Conservation (phyloP, 2,888 invertebrate genomes). For the Troides aeacus region DNA sequence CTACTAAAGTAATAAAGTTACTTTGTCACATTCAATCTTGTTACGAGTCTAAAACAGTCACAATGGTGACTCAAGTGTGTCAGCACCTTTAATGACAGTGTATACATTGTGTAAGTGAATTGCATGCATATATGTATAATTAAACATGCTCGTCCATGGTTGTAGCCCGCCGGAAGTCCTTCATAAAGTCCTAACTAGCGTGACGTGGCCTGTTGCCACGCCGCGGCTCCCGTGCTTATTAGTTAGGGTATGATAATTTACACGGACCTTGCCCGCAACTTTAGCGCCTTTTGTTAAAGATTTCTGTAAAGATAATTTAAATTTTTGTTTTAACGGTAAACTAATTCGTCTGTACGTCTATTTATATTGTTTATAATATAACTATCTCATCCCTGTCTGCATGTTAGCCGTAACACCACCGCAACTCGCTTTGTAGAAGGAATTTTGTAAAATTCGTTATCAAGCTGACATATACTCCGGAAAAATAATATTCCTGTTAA, state of each 20-base stretch:
- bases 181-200: slow-evolving; percentile 32
- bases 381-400: too few species aligned
- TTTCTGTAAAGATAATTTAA: slow-evolving; percentile 2
- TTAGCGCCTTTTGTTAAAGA: slow-evolving; percentile 7
- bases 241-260: slow-evolving; percentile 23
- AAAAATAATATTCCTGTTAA: too few species aligned
- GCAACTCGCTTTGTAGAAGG: too few species aligned
- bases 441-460: too few species aligned
- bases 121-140: slow-evolving; percentile 23
- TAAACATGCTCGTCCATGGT: slow-evolving; percentile 13
- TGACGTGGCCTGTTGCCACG: slow-evolving; percentile 32
- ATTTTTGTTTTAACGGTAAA: too few species aligned
- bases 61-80: slow-evolving; percentile 5
- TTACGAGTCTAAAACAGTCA: too few species aligned
- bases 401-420: too few species aligned
- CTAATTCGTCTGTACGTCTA: too few species aligned
- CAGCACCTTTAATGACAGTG: slow-evolving; percentile 6
- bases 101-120: slow-evolving; percentile 23
- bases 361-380: too few species aligned
- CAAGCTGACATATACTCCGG: too few species aligned
- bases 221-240: slow-evolving; percentile 8
- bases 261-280: slow-evolving; percentile 20
- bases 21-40: too few species aligned
- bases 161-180: slow-evolving; percentile 32
- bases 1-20: too few species aligned